These are phyloP conservation scores for Achlya flavicornis DNA, from an alignment of 2,888 invertebrate genomes.

Conservation along the genomic window DNA sequence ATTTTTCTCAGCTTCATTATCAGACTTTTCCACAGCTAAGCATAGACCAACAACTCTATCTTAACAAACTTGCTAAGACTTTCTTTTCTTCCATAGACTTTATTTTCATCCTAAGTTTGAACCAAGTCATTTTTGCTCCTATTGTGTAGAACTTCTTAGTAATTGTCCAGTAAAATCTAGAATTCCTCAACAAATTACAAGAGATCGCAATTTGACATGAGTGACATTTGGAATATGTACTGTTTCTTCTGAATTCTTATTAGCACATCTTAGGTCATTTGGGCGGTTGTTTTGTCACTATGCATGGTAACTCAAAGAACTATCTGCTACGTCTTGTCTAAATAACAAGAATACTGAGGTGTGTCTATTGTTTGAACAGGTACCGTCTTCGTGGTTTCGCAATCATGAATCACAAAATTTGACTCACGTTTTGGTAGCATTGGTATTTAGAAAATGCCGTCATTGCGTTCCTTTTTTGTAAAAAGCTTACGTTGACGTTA, in stretches of 20 bases:
- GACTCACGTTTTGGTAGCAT: conserved; percentile 4
- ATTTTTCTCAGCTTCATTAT: too few relatives aligned
- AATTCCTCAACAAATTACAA: too few relatives aligned
- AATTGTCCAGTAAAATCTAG: too few relatives aligned
- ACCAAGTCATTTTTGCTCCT: too few relatives aligned
- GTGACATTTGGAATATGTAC: background rate
- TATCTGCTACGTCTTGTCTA: background rate
- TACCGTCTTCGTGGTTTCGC: background rate
- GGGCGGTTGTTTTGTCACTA: background rate
- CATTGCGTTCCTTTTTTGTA: background rate
- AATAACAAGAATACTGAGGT: background rate
- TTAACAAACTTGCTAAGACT: too few relatives aligned
- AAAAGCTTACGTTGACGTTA: conserved; percentile 2
- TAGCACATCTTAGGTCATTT: background rate
- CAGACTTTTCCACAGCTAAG: too few relatives aligned
- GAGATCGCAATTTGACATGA: background rate
- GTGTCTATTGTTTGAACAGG: conserved; percentile 4
- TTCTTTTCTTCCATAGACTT: too few relatives aligned
- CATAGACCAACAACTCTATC: too few relatives aligned
- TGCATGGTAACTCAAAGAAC: background rate
- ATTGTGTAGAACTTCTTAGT: too few relatives aligned
- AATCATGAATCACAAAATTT: conserved; percentile 1
- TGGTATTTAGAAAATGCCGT: conserved; percentile 9
- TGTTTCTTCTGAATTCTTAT: background rate
- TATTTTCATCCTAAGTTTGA: too few relatives aligned